Evolutionary conservation across 2,113 vertebrate genomes (phyloP), one percentile per base, ranked within the genome.

Genomic region (Ramphastos sulfuratus): DNA sequence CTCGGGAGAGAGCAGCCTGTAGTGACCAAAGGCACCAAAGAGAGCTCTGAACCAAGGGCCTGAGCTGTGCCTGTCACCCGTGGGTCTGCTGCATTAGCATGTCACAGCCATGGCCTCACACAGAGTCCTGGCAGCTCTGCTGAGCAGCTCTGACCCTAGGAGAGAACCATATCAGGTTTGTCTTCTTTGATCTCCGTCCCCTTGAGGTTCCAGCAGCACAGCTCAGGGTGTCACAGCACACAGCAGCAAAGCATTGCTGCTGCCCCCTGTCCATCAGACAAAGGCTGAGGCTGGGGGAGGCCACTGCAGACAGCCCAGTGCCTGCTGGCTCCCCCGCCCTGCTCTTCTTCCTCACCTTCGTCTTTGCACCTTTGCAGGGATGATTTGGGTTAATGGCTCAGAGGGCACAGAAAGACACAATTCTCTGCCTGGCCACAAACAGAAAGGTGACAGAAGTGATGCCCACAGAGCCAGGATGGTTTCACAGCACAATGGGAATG

Each of bases 1-100:
- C 58, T 64, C 39, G 37, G 39, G 69, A 56, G 30, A 30, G 0
- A 86, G 65, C 0, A 0, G 56, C 48, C 70, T 0, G 31, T 17
- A 70, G 76, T 25, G 69, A 86, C 55, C 61, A 86, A 92, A 92
- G n/a, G 64, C 64, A 52, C 15, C 79, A 74, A 17, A 55, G 24
- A 71, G 16, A 64, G 35, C 50, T 94, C 15, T 72, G 42, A 76
- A 92, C 78, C 12, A 46, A 60, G 59, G 37, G 17, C 6, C 48
- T 72, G 64, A 18, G 24, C 33, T 0, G 4, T n/a, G 33, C 56
- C 52, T 71, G 33, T 81, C 42, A 63, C 9, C 85, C 76, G 18
- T 24, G 59, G n/a, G 28, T 44, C 71, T 14, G 6, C 24, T 55
- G 70, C 12, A 16, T 35, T 60, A 85, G 33, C 1, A 0, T 31